Conservation (phyloP, 2,888 invertebrate genomes). For the Cataglyphis rosenhaueri region DNA sequence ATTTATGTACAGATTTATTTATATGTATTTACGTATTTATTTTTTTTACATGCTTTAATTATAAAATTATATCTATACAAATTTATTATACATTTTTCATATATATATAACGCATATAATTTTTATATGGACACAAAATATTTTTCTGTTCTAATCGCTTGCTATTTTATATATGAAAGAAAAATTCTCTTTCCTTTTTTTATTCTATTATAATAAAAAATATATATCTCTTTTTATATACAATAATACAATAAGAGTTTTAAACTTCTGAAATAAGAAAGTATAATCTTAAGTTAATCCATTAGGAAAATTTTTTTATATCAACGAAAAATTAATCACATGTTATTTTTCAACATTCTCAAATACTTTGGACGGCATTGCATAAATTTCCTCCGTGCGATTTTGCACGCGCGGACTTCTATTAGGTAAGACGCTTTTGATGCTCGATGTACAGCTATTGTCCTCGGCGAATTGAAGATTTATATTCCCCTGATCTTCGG, state of each 20-base stretch:
- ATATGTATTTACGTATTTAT: background rate
- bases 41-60: background rate
- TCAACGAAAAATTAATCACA: background rate
- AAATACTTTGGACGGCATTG: constrained; percentile 61
- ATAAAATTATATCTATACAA: constrained; percentile 14
- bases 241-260: too few relatives aligned
- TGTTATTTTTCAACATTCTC: constrained; percentile 66
- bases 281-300: background rate
- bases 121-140: background rate
- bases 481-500: constrained; percentile 70
- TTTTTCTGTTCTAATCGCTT: background rate
- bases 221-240: too few relatives aligned
- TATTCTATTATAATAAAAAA: background rate
- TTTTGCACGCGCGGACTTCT: constrained; percentile 77
- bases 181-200: background rate
- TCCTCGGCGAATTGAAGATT: constrained; percentile 71
- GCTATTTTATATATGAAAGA: background rate
- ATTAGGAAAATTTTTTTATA: background rate
- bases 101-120: background rate
- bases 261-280: background rate
- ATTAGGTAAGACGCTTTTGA: constrained; percentile 72
- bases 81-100: background rate
- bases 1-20: constrained; percentile 4
- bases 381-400: constrained; percentile 61
- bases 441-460: constrained; percentile 53